Conservation (phyloP, 2,797 vertebrate species). For the Prionace glauca region DNA sequence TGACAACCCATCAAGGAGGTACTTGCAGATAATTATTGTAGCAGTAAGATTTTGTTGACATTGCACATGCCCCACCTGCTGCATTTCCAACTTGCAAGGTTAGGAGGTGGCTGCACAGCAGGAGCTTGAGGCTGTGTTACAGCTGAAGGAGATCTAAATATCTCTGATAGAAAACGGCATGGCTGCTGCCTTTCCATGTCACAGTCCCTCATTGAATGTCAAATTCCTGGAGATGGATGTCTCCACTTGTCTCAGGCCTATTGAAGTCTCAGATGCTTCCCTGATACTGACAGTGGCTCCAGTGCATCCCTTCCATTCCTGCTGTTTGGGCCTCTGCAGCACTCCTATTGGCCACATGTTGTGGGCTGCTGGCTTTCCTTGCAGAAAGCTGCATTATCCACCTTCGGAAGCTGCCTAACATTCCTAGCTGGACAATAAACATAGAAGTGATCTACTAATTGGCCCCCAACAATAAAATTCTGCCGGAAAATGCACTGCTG, state of each 20-base stretch:
- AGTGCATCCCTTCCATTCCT: background rate
- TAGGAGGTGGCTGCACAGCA: background rate
- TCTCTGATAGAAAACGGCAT: background rate
- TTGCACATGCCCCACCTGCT: background rate
- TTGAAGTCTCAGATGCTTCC: background rate
- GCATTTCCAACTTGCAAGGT: background rate
- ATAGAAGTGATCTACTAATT: no score
- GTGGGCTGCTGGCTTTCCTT: no score
- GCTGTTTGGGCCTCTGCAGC: background rate
- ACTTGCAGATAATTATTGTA: background rate
- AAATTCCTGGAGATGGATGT: background rate
- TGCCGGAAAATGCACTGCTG: no score
- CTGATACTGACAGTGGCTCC: background rate
- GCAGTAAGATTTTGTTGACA: background rate
- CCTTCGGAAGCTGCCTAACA: no score
- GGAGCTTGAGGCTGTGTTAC: background rate
- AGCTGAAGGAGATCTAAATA: background rate
- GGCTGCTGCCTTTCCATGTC: background rate
- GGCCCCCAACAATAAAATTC: no score
- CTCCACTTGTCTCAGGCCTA: no score
- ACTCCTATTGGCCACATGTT: no score
- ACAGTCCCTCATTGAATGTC: background rate
- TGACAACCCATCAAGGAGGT: background rate
- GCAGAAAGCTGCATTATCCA: no score
- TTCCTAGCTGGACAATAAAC: no score